Percentiles rank a stretch among this genome's conserved stretches.
phyloP scores from a whole-genome alignment of 2,888 invertebrate species.

The Smittia sp. region DNA sequence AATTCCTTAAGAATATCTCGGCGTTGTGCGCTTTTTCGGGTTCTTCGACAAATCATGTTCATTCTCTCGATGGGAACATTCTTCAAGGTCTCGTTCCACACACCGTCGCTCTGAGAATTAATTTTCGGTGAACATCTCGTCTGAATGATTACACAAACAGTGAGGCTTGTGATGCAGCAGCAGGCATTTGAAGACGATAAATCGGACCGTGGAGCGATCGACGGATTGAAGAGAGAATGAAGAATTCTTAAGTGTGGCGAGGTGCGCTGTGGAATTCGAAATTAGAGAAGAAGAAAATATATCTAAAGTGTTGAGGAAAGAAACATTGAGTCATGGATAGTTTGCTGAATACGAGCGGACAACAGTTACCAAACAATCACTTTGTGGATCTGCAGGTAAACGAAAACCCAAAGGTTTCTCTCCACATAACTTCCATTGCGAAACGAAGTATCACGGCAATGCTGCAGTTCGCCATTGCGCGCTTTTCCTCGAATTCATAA shows the following conservation, averaged over 20 bases:
- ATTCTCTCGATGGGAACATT: slow-evolving; percentile 15
- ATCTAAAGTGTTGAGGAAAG: background rate
- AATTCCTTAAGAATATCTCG: slow-evolving; percentile 8
- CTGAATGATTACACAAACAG: background rate
- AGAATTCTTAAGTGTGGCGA: background rate
- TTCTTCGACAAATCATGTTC: slow-evolving; percentile 20
- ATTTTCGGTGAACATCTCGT: background rate
- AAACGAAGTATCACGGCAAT: background rate
- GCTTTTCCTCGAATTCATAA: background rate
- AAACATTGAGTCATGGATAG: slow-evolving; percentile 25
- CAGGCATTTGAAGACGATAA: background rate
- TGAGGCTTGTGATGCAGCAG: background rate
- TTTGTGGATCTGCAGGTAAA: slow-evolving; percentile 49
- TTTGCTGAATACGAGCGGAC: slow-evolving; percentile 30
- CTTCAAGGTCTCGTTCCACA: slow-evolving; percentile 40
- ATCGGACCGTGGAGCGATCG: background rate
- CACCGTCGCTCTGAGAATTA: too few relatives aligned
- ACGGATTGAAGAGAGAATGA: slow-evolving; percentile 3
- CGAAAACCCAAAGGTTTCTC: background rate
- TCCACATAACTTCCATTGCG: background rate
- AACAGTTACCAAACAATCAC: slow-evolving; percentile 53
- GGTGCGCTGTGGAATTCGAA: background rate
- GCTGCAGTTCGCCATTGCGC: background rate
- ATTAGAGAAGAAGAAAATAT: background rate
- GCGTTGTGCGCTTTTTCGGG: too few relatives aligned